These are phyloP conservation scores for Augochlora pura DNA, from an alignment of 1,140 invertebrate genomes.

Conservation along the genomic window DNA sequence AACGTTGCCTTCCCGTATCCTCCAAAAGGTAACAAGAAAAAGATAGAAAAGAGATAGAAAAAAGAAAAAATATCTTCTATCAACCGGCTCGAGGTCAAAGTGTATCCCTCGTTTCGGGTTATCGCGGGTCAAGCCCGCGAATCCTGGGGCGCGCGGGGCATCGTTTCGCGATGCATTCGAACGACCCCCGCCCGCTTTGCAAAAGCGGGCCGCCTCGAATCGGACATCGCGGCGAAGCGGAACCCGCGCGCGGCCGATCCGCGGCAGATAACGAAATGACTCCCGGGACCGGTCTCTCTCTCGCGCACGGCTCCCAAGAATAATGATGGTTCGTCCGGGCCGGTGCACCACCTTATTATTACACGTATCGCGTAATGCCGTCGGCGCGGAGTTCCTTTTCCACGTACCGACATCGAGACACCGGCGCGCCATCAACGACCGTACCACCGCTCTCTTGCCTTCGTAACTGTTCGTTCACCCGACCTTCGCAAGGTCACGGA, in stretches of 20 bases:
- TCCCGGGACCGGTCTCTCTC: not conserved
- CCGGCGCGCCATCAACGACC: not conserved
- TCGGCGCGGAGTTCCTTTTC: slow-evolving; percentile 32
- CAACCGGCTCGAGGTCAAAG: too few species aligned
- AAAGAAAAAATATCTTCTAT: too few species aligned
- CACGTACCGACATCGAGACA: not conserved
- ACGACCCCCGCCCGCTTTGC: not conserved
- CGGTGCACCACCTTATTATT: slow-evolving; percentile 25
- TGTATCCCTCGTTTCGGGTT: too few species aligned
- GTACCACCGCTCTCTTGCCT: slow-evolving; percentile 36
- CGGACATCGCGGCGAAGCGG: not conserved
- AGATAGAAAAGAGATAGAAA: too few species aligned
- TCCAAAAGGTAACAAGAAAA: too few species aligned
- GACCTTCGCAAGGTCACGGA: slow-evolving; percentile 79
- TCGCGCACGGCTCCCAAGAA: slow-evolving; percentile 8
- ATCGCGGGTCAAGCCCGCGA: too few species aligned
- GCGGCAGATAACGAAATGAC: slow-evolving; percentile 31
- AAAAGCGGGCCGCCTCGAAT: too few species aligned
- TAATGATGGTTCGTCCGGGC: slow-evolving; percentile 22
- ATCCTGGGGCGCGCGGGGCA: too few species aligned
- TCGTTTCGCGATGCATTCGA: not conserved
- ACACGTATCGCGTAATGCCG: slow-evolving; percentile 29
- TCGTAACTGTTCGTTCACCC: slow-evolving; percentile 79
- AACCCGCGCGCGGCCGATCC: not conserved
- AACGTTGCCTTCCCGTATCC: too few species aligned